Conservation (phyloP, 2,888 invertebrate species). For the Venusia cambrica region DNA sequence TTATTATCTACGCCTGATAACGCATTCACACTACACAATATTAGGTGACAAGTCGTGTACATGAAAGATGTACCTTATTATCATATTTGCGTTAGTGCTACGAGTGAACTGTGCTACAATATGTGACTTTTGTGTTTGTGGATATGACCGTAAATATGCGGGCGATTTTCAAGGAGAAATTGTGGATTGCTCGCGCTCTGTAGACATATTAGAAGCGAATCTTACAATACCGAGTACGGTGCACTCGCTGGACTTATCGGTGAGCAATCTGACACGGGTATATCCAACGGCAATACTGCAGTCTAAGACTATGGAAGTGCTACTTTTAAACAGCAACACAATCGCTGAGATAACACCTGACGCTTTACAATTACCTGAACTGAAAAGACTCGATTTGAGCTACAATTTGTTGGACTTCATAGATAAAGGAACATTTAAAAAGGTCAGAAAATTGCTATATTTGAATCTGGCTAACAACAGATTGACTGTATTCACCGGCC, state of each 20-base stretch:
- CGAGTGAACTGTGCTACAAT: constrained; percentile 42
- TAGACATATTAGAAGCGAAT: constrained; percentile 35
- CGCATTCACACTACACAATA: constrained; percentile 25
- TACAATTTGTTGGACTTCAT: constrained; percentile 58
- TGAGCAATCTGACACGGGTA: constrained; percentile 49
- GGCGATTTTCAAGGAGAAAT: constrained; percentile 48
- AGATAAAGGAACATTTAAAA: constrained; percentile 55
- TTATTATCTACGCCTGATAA: constrained; percentile 32
- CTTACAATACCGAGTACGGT: constrained; percentile 46
- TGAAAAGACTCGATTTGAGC: constrained; percentile 64
- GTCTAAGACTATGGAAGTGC: constrained; percentile 46
- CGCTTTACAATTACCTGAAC: constrained; percentile 51
- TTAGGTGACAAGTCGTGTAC: constrained; percentile 18
- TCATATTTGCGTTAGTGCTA: constrained; percentile 34
- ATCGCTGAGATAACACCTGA: constrained; percentile 47
- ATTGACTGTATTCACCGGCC: constrained; percentile 55
- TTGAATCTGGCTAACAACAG: constrained; percentile 68
- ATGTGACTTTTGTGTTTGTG: constrained; percentile 56
- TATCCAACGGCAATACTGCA: constrained; percentile 38
- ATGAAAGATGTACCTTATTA: constrained; percentile 38
- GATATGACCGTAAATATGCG: constrained; percentile 35
- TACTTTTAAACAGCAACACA: constrained; percentile 53
- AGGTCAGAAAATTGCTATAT: constrained; percentile 58
- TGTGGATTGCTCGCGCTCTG: constrained; percentile 54
- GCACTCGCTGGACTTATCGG: constrained; percentile 57